Evolutionary conservation across 53 echinoderm and acorn worm species (phyloP).

Genomic region (Crossaster papposus): DNA sequence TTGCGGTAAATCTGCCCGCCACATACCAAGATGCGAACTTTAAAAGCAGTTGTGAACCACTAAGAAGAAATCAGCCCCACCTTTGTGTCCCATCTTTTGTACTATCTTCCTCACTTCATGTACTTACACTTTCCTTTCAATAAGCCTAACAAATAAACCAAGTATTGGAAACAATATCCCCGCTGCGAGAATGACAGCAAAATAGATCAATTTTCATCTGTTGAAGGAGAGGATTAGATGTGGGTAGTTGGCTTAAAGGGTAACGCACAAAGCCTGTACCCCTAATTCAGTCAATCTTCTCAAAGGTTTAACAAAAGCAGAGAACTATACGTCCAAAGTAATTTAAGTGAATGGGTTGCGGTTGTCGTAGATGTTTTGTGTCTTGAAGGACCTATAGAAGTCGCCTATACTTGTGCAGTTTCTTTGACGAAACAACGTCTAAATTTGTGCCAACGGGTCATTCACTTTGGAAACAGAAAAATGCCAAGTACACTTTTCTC

Average conservation of each 20-base stretch:
- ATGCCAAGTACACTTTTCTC: too few relatives aligned
- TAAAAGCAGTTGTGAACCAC: neutral
- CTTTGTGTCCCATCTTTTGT: neutral
- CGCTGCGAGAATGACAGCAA: neutral
- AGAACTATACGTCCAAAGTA: neutral
- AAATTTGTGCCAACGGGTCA: too few relatives aligned
- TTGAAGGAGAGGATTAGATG: neutral
- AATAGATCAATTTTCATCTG: neutral
- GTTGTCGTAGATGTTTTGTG: neutral
- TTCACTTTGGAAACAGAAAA: too few relatives aligned
- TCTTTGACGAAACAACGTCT: neutral
- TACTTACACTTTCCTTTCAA: slow-evolving; percentile 32
- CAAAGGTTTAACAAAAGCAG: neutral
- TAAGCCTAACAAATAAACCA: neutral
- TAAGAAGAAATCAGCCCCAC: neutral
- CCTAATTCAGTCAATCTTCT: slow-evolving; percentile 10
- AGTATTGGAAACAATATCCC: neutral
- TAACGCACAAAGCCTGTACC: neutral
- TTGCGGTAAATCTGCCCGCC: neutral
- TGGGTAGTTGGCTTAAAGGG: neutral
- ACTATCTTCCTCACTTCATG: neutral
- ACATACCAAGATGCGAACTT: neutral
- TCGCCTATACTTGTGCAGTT: neutral
- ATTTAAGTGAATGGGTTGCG: neutral
- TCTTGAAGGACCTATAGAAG: too few relatives aligned